These are phyloP conservation scores for Cosmia pyralina DNA, from an alignment of 2,888 invertebrate genomes.

Conservation along the genomic window DNA sequence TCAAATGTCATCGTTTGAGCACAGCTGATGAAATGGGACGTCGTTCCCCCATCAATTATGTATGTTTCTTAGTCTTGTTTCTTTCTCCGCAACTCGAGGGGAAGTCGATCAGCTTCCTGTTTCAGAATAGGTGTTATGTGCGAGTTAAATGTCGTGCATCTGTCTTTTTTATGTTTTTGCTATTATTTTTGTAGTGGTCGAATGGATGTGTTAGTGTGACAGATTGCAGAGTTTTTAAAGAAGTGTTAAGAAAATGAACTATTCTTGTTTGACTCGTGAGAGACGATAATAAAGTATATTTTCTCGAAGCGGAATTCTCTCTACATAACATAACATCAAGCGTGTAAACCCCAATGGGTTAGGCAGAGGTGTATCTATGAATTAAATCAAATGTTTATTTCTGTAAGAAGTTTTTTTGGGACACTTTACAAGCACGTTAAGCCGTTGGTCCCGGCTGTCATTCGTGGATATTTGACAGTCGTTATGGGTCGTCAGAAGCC, in stretches of 20 bases:
- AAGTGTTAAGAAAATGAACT: neutral
- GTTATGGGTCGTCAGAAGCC: no score
- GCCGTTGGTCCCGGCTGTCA: no score
- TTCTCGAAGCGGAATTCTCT: neutral
- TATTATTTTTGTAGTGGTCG: slow-evolving; percentile 49
- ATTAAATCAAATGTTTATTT: no score
- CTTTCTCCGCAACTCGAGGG: slow-evolving; percentile 63
- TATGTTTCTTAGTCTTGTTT: slow-evolving; percentile 66
- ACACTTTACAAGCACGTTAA: no score
- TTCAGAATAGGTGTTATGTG: slow-evolving; percentile 70
- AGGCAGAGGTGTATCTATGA: no score
- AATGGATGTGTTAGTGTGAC: slow-evolving; percentile 30
- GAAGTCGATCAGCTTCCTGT: slow-evolving; percentile 71
- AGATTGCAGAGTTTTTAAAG: slow-evolving; percentile 15
- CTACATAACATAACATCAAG: neutral
- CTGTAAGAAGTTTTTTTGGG: no score
- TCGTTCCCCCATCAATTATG: slow-evolving; percentile 78
- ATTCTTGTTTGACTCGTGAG: neutral
- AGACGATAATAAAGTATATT: slow-evolving; percentile 5
- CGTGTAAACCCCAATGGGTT: neutral
- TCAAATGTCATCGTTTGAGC: slow-evolving; percentile 74
- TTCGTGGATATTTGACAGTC: no score
- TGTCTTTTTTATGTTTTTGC: slow-evolving; percentile 52
- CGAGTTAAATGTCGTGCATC: slow-evolving; percentile 62
- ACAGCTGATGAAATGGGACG: slow-evolving; percentile 77